Evolutionary conservation across 2,888 invertebrate genomes (phyloP).

Genomic region (Xestia c-nigrum): DNA sequence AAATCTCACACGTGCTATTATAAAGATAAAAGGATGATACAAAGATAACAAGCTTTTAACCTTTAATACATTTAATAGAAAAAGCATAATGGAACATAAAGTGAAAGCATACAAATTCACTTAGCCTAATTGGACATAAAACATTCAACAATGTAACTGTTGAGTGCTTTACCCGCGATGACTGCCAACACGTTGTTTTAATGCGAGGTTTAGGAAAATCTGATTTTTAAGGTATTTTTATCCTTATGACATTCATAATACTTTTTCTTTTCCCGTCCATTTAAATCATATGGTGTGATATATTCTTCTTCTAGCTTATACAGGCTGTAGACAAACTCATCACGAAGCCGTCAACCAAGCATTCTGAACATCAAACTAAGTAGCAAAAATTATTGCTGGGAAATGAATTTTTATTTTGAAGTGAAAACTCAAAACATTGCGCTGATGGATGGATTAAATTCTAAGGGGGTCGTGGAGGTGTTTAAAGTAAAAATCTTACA

Average conservation of each 20-base stretch:
- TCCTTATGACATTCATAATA: too few relatives aligned
- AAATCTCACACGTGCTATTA: not conserved
- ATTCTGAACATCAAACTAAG: too few relatives aligned
- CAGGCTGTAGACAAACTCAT: too few relatives aligned
- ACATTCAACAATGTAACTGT: slow-evolving; percentile 25
- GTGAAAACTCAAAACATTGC: too few relatives aligned
- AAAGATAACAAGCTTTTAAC: slow-evolving; percentile 19
- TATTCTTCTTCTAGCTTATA: not conserved
- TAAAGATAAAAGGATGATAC: slow-evolving; percentile 10
- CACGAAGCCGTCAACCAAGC: too few relatives aligned
- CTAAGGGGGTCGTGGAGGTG: too few relatives aligned
- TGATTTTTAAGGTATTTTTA: not conserved
- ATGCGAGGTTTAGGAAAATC: not conserved
- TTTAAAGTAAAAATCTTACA: too few relatives aligned
- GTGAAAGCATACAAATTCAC: slow-evolving; percentile 38
- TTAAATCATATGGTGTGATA: too few relatives aligned
- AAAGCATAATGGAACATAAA: slow-evolving; percentile 20
- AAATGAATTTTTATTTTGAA: too few relatives aligned
- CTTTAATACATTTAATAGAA: not conserved
- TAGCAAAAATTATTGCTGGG: too few relatives aligned
- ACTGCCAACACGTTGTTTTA: slow-evolving; percentile 8
- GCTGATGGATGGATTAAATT: too few relatives aligned
- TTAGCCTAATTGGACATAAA: slow-evolving; percentile 37
- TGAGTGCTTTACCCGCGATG: slow-evolving; percentile 7
- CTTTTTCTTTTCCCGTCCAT: too few relatives aligned